A percentile compares a stretch with the other conserved stretches of the same genome.
phyloP scores from a whole-genome alignment of 2,113 vertebrate species.

The Dipodomys ordii region DNA sequence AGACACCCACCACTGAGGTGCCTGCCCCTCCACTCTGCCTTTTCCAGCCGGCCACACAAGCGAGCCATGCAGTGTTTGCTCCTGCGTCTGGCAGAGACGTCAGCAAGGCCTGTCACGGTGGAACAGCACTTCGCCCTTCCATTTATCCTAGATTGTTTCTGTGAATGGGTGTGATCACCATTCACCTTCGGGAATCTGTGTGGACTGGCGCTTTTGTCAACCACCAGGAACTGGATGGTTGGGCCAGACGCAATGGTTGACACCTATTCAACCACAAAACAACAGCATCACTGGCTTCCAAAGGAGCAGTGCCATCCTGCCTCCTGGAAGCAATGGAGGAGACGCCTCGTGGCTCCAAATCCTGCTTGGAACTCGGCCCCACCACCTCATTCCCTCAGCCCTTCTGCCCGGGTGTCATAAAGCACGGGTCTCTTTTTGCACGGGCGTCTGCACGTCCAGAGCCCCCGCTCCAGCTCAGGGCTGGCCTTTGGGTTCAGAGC shows the following conservation, averaged over 20 bases:
- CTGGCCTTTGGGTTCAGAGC: rapidly evolving
- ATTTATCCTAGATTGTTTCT: too few relatives aligned
- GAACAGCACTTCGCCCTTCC: too few relatives aligned
- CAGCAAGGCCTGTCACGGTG: too few relatives aligned
- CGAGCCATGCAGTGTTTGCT: too few relatives aligned
- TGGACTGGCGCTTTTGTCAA: background rate
- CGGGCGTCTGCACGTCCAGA: background rate
- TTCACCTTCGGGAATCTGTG: background rate
- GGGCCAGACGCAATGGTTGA: background rate
- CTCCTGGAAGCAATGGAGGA: rapidly evolving
- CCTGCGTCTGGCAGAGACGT: too few relatives aligned
- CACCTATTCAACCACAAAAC: background rate
- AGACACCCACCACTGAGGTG: too few relatives aligned
- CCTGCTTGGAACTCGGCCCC: too few relatives aligned
- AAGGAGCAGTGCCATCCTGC: rapidly evolving
- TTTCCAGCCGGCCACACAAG: background rate
- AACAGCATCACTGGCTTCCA: background rate
- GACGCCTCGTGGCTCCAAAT: background rate
- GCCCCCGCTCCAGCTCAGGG: background rate
- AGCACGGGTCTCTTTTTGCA: background rate
- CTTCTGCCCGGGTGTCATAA: too few relatives aligned
- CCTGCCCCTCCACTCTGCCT: background rate
- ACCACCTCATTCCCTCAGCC: too few relatives aligned
- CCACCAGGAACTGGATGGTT: background rate
- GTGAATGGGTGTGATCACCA: too few relatives aligned